Evolutionary conservation across 1,140 invertebrate species (phyloP), one percentile per base, ranked within the genome.

Genomic region (Drosophila repleta): DNA sequence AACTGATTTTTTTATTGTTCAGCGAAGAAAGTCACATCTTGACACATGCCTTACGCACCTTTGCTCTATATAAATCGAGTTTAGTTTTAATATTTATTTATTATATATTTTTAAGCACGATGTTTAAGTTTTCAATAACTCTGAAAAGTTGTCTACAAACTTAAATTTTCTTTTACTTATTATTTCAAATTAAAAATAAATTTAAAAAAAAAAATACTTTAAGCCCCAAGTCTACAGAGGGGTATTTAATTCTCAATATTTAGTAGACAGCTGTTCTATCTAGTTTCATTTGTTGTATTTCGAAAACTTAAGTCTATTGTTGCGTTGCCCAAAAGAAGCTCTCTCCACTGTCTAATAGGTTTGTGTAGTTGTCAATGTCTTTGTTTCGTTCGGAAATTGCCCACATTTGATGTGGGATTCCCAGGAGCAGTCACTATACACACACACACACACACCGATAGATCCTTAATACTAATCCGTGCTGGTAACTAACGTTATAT

Each of bases 401-500:
- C 8, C 37, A 17, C 6, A 24, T 20, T 56, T 24, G 17, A 13
- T 8, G 52, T 39, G 32, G 17, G 17, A 17, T 11, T 51, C 45
- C 21, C 10, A 4, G 24, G 49, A 35, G 15, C 1, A 6, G 17
- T 18, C 35, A 39, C 13, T n/a, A 11, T 13, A 37, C 32, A 37
- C 17, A 39, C 11, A 39, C 37, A 39, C 37, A 39, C 11, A 39
- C 13, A 37, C 18, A 37, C 21, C 11, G 37, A 18, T 21, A 57
- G 5, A 32, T 15, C 41, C 43, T 18, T 61, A 61, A 61, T 49
- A 49, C 58, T 61, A 61, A 61, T 61, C 58, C 32, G 45, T 49
- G 58, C 17, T 48, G 58, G 58, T 49, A 49, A 61, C 45, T 61
- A 61, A 61, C 45, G 58, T 57, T 56, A 65, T 65, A 55, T 46